Evolutionary conservation across 1,140 invertebrate species (phyloP), one percentile per base, ranked within the genome.

Genomic region (Antheraea mylitta): DNA sequence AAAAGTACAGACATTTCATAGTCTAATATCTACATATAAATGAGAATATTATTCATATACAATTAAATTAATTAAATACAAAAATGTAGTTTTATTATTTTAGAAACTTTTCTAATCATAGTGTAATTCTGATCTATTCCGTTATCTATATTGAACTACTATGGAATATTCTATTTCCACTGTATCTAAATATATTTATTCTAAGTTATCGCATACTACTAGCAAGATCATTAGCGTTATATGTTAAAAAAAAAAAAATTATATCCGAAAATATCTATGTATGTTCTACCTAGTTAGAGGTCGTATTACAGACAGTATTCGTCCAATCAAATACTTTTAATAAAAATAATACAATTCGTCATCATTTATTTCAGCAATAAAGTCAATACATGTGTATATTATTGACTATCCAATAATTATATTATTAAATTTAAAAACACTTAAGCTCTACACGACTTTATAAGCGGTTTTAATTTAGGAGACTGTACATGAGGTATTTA

Each of bases 191-290:
- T 5, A 53, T 53, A n/a, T 53, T 53, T 53, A 53, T 53, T 16
- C 45, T 53, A 53, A 7, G 11, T 53, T 53, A 53, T 53, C 10
- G 16, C 16, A 53, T 53, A 53, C 16, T 53, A 53, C 74, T 71
- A 69, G 59, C 67, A 66, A 67, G 64, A 68, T 62, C 70, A 58
- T 72, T 74, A 65, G 53, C 68, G 37, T 67, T 58, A 68, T 71
- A 82, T 53, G 13, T 53, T 53, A 13, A 10, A 2, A 16, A 6
- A 16, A 11, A 53, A 16, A 16, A 0, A 16, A 16, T 53, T 87
- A 84, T 90, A 88, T 90, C 88, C 79, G 86, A 90, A 90, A 89
- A 85, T 90, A 90, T 72, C 69, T 75, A 75, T 88, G 66, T 73
- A 76, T 78, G 70, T 75, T 72, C 74, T 84, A 82, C 72, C 48